Conservation (phyloP, 2,113 vertebrate species). For the Thalassarche chlororhynchos region DNA sequence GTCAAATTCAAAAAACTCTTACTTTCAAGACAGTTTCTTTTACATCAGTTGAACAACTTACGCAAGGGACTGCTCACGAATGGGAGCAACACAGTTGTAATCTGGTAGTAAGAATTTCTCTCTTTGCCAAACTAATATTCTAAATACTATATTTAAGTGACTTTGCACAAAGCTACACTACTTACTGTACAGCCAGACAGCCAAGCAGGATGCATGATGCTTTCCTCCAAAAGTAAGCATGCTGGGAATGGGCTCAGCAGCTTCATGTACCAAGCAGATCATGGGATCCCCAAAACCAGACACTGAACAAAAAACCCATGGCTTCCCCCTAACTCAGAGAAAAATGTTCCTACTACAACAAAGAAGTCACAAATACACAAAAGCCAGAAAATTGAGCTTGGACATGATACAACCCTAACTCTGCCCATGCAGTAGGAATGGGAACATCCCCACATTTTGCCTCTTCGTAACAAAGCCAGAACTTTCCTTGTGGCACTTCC, state of each 20-base stretch:
- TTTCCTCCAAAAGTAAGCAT: neutral
- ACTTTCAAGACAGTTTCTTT: neutral
- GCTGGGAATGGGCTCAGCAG: neutral
- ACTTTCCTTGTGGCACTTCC: neutral
- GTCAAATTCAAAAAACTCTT: neutral
- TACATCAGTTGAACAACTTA: neutral
- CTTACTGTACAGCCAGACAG: neutral
- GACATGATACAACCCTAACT: rapidly evolving
- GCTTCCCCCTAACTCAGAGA: neutral
- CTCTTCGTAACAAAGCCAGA: neutral
- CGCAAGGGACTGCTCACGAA: neutral
- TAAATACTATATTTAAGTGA: neutral
- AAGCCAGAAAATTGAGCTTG: neutral
- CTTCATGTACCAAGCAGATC: neutral
- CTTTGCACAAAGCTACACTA: neutral
- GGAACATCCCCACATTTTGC: neutral
- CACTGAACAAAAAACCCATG: neutral
- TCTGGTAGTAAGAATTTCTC: neutral
- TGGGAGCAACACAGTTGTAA: neutral
- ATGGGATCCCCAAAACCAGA: neutral
- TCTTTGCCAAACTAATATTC: neutral
- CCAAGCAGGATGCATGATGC: neutral
- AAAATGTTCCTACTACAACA: neutral
- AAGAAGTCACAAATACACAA: neutral
- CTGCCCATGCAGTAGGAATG: neutral